Evolutionary conservation across 2,797 vertebrate species (phyloP).

Genomic region (Danionella dracula): DNA sequence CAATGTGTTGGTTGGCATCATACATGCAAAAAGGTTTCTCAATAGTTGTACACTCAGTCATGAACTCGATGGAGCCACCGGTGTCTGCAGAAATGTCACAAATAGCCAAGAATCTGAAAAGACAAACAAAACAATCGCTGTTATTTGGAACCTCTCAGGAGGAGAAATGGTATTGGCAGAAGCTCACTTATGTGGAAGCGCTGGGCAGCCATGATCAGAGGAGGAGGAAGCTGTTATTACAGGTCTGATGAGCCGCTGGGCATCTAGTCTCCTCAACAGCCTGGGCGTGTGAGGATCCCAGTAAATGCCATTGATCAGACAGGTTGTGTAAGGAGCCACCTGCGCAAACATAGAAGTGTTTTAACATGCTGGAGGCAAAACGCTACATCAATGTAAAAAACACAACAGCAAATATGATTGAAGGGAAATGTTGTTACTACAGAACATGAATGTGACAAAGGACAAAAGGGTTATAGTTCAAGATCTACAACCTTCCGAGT

Average conservation of each 20-base stretch:
- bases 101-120: slow-evolving; percentile 84
- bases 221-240: slow-evolving; percentile 47
- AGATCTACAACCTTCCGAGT: no score
- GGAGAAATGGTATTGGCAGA: background rate
- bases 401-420: no score
- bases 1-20: slow-evolving; percentile 93
- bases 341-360: slow-evolving; percentile 44
- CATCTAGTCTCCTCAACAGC: slow-evolving; percentile 80
- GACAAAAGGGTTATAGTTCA: no score
- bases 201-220: slow-evolving; percentile 73
- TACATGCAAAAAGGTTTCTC: slow-evolving; percentile 96
- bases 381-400: no score
- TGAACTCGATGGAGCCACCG: slow-evolving; percentile 96
- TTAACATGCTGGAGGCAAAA: no score
- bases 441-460: no score
- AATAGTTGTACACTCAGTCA: slow-evolving; percentile 94
- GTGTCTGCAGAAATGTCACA: slow-evolving; percentile 96
- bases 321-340: slow-evolving; percentile 93
- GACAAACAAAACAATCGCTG: background rate
- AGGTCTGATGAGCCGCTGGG: slow-evolving; percentile 78
- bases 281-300: slow-evolving; percentile 92
- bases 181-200: slow-evolving; percentile 86
- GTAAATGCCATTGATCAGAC: slow-evolving; percentile 94
- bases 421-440: no score
- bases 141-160: background rate